Base-by-base conservation (phyloP, 2,797 vertebrate genomes). In the Knipowitschia caucasica region DNA sequence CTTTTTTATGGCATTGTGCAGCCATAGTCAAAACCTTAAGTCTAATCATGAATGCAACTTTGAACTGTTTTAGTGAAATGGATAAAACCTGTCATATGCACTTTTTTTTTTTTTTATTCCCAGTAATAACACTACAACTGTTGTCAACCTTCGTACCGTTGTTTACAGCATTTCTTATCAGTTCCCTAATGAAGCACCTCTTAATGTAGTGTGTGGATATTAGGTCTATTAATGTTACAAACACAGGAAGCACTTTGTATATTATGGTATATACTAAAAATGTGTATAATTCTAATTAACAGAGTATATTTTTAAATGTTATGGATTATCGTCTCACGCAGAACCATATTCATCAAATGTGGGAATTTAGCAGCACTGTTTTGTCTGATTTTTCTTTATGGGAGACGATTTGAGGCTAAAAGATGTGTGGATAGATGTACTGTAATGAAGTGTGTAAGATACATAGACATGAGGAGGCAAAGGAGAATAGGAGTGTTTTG, bases 231-330 rank as follows among this genome's bases (percentile, higher is more conserved):
- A 65, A 81, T 80, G 66, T 85, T 65, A 71, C 66, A 70, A 77
- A 84, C 74, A 82, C 80, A 80, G 65, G 59, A 77, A 81, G 83
- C 83, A 86, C 83, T 86, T 86, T 87, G 63, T 80, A 80, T 57
- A 43, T 59, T 35, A 62, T 25, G 15, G 47, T 33, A 50, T 59
- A 59, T 70, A 21, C 36, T 14, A 31, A 4, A 10, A 39, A 67
- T 47, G 72, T 61, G 53, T 71, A 66, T 57, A 56, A 64, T 65
- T 71, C 62, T 69, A 53, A 78, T 79, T 73, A 78, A 31, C 27
- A 20, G 27, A 71, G 24, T 76, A 68, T 83, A 56, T 68, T 34
- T 34, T 52, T 55, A 24, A 34, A 23, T 35, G 23, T 34, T 29
- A 46, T 29, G 10, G 8, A n/a, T 21, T 35, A 15, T 75, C 53